Percentiles rank a stretch among this genome's conserved stretches.
These are phyloP conservation scores for Elephas maximus DNA, from an alignment of 2,113 vertebrate species.

Conservation along the genomic window DNA sequence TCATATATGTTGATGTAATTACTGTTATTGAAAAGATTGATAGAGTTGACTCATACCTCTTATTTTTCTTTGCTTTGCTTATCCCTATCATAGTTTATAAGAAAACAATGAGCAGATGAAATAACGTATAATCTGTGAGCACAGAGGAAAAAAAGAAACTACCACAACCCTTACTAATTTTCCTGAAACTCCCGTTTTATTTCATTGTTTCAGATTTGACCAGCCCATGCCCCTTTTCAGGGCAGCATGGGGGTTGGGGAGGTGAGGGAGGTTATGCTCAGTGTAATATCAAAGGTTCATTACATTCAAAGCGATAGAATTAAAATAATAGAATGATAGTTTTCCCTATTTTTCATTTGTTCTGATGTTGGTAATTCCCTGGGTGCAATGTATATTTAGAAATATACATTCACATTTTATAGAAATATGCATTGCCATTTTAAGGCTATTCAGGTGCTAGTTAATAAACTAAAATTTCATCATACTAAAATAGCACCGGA, in stretches of 20 bases:
- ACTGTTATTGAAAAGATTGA: neutral
- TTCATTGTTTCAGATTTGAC: neutral
- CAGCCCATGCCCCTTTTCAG: neutral
- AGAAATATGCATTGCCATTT: neutral
- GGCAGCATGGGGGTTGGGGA: neutral
- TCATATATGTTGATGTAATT: slow-evolving; percentile 1
- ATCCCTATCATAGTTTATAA: neutral
- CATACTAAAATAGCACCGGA: neutral
- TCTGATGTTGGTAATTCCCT: neutral
- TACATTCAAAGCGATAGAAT: slow-evolving; percentile 2
- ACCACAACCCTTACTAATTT: neutral
- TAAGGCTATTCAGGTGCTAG: neutral
- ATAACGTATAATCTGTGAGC: neutral
- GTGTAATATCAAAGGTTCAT: neutral
- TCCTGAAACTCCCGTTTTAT: slow-evolving; percentile 5
- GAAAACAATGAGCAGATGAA: neutral
- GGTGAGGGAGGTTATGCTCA: neutral
- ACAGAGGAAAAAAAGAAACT: neutral
- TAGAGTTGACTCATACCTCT: neutral
- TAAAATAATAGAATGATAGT: neutral
- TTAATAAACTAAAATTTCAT: slow-evolving; percentile 47
- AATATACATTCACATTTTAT: neutral
- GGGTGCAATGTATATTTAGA: neutral
- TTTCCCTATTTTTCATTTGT: slow-evolving; percentile 12
- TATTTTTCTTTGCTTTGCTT: slow-evolving; percentile 21